Conservation (phyloP, 35 echinoderm and acorn worm species). For the Nesometra sesokonis region DNA sequence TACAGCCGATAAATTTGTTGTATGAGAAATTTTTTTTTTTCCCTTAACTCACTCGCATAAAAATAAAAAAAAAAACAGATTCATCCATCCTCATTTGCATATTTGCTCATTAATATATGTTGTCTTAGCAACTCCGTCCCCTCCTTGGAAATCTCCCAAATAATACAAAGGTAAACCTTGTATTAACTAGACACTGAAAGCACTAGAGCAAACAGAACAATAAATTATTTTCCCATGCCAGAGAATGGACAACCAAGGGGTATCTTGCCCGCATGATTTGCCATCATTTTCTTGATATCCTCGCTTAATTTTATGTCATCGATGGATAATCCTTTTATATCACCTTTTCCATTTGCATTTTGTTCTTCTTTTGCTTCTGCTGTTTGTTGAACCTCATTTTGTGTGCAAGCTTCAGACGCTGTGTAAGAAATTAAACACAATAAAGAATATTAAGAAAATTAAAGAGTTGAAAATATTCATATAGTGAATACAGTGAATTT, state of each 20-base stretch:
- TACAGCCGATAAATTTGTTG: too few relatives aligned
- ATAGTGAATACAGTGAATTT: not conserved
- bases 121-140: too few relatives aligned
- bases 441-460: too few relatives aligned
- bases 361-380: not conserved
- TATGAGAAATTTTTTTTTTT: too few relatives aligned
- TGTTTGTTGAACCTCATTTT: not conserved
- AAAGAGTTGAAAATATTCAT: not conserved
- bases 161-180: too few relatives aligned
- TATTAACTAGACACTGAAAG: too few relatives aligned
- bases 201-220: not conserved
- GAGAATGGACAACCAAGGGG: not conserved
- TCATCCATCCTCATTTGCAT: too few relatives aligned
- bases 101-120: too few relatives aligned
- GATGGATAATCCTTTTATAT: not conserved
- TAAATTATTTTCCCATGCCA: not conserved
- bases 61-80: too few relatives aligned
- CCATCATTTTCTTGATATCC: not conserved
- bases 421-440: not conserved
- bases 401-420: not conserved
- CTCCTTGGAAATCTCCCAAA: too few relatives aligned
- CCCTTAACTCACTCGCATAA: too few relatives aligned
- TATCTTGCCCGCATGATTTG: not conserved
- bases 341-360: not conserved
- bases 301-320: not conserved